Conservation (phyloP, 2,113 vertebrate species). For the Lepisosteus osseus region DNA sequence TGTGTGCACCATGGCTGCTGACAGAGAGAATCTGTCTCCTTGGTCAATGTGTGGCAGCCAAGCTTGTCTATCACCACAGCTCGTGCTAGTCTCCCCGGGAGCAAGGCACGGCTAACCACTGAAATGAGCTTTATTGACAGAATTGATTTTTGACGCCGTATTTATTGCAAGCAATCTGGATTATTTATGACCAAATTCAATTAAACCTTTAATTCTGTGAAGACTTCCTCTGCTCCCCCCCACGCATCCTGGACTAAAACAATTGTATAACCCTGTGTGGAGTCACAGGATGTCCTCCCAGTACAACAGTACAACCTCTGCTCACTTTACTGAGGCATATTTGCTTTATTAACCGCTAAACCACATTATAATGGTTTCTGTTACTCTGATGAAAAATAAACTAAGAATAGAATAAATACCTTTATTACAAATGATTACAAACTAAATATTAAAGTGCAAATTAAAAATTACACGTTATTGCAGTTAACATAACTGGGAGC, state of each 20-base stretch:
- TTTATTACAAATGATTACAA: too few relatives aligned
- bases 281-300: too few relatives aligned
- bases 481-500: too few relatives aligned
- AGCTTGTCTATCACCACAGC: background rate
- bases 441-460: too few relatives aligned
- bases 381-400: too few relatives aligned
- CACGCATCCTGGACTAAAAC: background rate
- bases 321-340: too few relatives aligned
- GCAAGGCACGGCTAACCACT: background rate
- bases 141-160: constrained; percentile 21
- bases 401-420: too few relatives aligned
- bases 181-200: constrained; percentile 27
- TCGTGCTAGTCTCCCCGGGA: background rate
- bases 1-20: background rate
- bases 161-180: constrained; percentile 5
- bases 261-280: too few relatives aligned
- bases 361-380: too few relatives aligned
- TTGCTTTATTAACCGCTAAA: too few relatives aligned
- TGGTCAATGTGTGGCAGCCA: background rate
- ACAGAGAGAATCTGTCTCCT: background rate
- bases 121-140: constrained; percentile 19
- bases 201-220: constrained; percentile 20
- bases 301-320: too few relatives aligned
- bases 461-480: too few relatives aligned
- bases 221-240: background rate